Percentiles rank a stretch among this genome's conserved stretches.
These are phyloP conservation scores for Keiferia lycopersicella DNA, from an alignment of 2,888 invertebrate species.

Conservation along the genomic window DNA sequence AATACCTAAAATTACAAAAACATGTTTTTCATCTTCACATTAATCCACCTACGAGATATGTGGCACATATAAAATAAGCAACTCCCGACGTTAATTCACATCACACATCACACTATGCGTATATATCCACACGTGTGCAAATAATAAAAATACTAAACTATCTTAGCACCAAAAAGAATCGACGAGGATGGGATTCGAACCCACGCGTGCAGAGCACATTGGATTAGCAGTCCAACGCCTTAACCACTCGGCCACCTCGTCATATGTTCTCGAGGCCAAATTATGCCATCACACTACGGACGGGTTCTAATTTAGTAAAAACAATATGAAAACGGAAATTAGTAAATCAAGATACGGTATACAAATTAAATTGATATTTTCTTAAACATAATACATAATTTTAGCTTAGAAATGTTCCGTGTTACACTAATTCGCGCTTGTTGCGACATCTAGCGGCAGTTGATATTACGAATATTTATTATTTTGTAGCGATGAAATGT, in stretches of 20 bases:
- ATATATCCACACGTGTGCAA: too few relatives aligned
- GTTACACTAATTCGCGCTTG: neutral
- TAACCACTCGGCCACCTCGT: slow-evolving; percentile 94
- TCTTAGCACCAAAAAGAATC: slow-evolving; percentile 52
- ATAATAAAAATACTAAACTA: neutral
- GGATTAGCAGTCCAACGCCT: slow-evolving; percentile 93
- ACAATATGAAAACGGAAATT: neutral
- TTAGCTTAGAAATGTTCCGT: neutral
- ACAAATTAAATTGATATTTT: neutral
- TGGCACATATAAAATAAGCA: too few relatives aligned
- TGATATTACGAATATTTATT: neutral
- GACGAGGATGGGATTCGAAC: slow-evolving; percentile 92
- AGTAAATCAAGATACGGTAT: too few relatives aligned
- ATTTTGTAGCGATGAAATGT: too few relatives aligned
- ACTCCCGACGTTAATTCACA: too few relatives aligned
- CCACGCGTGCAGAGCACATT: slow-evolving; percentile 93
- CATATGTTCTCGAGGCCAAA: slow-evolving; percentile 49
- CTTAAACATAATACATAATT: neutral
- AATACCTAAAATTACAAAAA: too few relatives aligned
- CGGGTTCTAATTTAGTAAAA: neutral
- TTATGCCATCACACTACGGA: slow-evolving; percentile 40
- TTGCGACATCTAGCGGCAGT: slow-evolving; percentile 10
- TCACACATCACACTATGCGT: too few relatives aligned
- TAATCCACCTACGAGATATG: too few relatives aligned
- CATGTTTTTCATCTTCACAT: too few relatives aligned